These are phyloP conservation scores for Cosmia trapezina DNA, from an alignment of 2,888 invertebrate genomes.

Conservation along the genomic window DNA sequence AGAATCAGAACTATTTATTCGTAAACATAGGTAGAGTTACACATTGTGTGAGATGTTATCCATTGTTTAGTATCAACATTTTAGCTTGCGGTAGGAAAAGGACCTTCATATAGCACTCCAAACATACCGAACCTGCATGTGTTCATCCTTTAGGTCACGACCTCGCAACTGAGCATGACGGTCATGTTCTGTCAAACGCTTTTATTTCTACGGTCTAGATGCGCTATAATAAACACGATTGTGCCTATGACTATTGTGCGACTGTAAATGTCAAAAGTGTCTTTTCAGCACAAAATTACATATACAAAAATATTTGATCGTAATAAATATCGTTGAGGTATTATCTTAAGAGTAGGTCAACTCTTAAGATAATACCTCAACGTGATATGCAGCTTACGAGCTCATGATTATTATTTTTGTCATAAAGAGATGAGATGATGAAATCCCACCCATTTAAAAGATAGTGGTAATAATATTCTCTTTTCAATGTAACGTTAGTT, in stretches of 20 bases:
- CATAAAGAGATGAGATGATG: not conserved
- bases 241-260: conserved; percentile 24
- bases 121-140: conserved; percentile 24
- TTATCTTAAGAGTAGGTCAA: no score
- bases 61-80: conserved; percentile 6
- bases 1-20: no score
- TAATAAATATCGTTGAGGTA: no score
- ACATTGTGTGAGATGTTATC: no score
- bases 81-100: conserved; percentile 3
- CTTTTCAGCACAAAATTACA: conserved; percentile 16
- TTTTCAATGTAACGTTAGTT: conserved; percentile 30
- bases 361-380: conserved; percentile 27
- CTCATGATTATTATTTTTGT: conserved; percentile 18
- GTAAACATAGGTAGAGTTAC: no score
- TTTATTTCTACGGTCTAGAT: conserved; percentile 54
- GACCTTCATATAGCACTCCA: conserved; percentile 11
- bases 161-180: conserved; percentile 50
- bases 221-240: conserved; percentile 31
- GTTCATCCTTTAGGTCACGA: conserved; percentile 33
- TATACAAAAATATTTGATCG: conserved; percentile 25
- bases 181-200: conserved; percentile 53
- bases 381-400: conserved; percentile 25
- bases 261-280: conserved; percentile 14
- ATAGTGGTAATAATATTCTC: conserved; percentile 20
- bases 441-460: conserved; percentile 13